Conservation (phyloP, 2,113 vertebrate genomes). For the Notechis scutatus region DNA sequence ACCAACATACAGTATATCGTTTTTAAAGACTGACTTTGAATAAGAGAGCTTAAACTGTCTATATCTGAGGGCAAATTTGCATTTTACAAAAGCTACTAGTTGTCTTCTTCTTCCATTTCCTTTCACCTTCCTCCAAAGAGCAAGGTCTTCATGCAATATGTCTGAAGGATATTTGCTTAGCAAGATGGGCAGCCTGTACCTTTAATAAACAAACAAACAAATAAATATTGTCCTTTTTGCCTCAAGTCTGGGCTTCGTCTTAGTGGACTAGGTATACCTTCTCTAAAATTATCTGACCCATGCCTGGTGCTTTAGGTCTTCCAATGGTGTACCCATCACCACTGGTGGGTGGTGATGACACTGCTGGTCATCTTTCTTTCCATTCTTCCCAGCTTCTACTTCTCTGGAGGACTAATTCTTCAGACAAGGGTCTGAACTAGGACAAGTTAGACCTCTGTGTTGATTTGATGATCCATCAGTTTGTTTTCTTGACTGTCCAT, state of each 20-base stretch:
- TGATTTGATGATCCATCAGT: not conserved
- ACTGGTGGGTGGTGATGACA: not conserved
- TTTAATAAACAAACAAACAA: too few relatives aligned
- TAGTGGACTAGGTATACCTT: not conserved
- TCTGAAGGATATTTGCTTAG: not conserved
- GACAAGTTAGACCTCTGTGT: not conserved
- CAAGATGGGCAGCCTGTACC: too few relatives aligned
- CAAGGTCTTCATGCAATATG: not conserved
- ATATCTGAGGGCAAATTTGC: not conserved
- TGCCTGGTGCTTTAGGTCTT: not conserved
- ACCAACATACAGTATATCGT: not conserved
- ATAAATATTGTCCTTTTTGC: not conserved
- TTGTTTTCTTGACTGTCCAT: not conserved
- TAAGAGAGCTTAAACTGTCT: not conserved
- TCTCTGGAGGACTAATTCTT: not conserved
- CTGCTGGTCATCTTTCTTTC: not conserved
- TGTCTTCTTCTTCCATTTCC: not conserved
- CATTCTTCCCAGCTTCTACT: not conserved
- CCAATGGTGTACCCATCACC: not conserved
- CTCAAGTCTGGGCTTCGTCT: not conserved
- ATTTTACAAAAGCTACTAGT: not conserved
- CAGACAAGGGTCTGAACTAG: not conserved
- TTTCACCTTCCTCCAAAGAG: not conserved
- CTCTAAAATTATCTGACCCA: not conserved
- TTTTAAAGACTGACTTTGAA: not conserved